Evolutionary conservation across 2,888 invertebrate genomes (phyloP).

Genomic region (Morinoia aosen): DNA sequence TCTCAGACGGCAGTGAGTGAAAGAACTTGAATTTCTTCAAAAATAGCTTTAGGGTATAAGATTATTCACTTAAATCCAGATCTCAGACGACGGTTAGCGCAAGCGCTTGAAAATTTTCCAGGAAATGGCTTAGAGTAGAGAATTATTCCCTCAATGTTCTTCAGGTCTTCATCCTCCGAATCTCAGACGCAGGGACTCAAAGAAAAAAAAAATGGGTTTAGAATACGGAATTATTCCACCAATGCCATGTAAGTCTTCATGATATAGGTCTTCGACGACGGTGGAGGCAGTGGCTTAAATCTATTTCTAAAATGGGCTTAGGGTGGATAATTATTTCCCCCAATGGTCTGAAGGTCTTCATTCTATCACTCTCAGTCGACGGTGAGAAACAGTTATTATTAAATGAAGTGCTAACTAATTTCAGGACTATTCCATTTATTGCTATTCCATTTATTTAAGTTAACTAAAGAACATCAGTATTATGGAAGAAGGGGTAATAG

Average conservation of each 20-base stretch:
- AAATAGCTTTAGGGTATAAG: constrained; percentile 54
- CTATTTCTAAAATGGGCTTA: constrained; percentile 53
- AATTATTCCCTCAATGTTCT: constrained; percentile 79
- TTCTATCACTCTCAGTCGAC: constrained; percentile 78
- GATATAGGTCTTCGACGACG: constrained; percentile 80
- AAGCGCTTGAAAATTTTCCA: not conserved
- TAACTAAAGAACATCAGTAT: no score
- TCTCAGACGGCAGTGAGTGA: constrained; percentile 78
- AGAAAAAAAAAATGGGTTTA: constrained; percentile 50
- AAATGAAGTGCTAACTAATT: no score
- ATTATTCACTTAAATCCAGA: constrained; percentile 73
- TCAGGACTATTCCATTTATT: no score
- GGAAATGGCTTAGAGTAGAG: constrained; percentile 54
- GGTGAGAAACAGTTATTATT: constrained; percentile 70
- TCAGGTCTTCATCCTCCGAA: constrained; percentile 82
- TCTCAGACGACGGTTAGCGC: constrained; percentile 78
- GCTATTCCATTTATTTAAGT: no score
- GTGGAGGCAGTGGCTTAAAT: constrained; percentile 68
- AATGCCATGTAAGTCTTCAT: no score
- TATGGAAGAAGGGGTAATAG: no score
- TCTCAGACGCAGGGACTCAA: constrained; percentile 75
- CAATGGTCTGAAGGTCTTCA: constrained; percentile 70
- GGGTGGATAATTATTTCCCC: not conserved
- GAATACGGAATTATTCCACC: not conserved
- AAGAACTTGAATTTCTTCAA: not conserved